Percentiles rank a stretch among this genome's conserved stretches.
phyloP scores from a whole-genome alignment of 2,113 vertebrate genomes.

The Corythaixoides concolor region DNA sequence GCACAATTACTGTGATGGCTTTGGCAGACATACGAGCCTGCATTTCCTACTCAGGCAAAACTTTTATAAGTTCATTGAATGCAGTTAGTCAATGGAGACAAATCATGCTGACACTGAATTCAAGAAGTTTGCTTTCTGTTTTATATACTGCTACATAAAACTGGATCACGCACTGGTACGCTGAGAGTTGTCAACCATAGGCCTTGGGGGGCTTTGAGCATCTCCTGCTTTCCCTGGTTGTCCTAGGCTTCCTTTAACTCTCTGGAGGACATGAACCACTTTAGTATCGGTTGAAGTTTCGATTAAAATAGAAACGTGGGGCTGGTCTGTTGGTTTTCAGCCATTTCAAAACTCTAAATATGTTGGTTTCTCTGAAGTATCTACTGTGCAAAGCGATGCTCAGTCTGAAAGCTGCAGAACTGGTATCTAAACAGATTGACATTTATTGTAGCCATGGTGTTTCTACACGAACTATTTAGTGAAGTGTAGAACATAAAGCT shows the following conservation, averaged over 20 bases:
- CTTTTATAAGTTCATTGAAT: not conserved
- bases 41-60: not conserved
- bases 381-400: not conserved
- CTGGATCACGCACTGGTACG: accelerated
- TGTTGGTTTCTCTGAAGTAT: not conserved
- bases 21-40: not conserved
- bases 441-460: not conserved
- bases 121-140: not conserved
- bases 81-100: not conserved
- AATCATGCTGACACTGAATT: not conserved
- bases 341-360: not conserved
- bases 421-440: not conserved
- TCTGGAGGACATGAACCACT: not conserved
- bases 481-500: not conserved
- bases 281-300: not conserved
- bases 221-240: not conserved
- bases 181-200: not conserved
- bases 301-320: accelerated
- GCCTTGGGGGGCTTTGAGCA: not conserved
- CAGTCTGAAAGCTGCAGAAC: not conserved
- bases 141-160: not conserved
- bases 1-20: not conserved
- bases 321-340: not conserved
- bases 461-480: not conserved
- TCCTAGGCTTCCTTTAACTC: not conserved